Evolutionary conservation across 2,113 vertebrate genomes (phyloP).

Genomic region (Carassius carassius): DNA sequence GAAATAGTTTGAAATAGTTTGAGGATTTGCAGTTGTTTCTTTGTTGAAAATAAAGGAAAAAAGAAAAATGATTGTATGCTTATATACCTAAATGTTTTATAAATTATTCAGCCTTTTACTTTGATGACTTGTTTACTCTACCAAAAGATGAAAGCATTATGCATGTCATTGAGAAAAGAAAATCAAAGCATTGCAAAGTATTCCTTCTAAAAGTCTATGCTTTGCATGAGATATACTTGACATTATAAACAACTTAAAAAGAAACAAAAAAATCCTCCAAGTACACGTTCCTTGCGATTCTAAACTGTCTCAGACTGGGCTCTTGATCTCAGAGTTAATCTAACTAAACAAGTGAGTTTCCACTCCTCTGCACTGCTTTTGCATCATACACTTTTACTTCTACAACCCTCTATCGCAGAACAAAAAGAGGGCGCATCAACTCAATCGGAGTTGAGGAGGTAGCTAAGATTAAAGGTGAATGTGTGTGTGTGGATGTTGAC

Average conservation of each 20-base stretch:
- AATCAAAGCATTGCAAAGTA: conserved; percentile 40
- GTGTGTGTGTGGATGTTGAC: conserved; percentile 64
- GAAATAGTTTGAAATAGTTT: background rate
- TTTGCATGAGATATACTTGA: conserved; percentile 35
- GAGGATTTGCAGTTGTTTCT: conserved; percentile 26
- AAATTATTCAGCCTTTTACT: conserved; percentile 24
- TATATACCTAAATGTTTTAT: conserved; percentile 38
- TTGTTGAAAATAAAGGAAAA: background rate
- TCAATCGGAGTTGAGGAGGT: conserved; percentile 67
- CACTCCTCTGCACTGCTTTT: conserved; percentile 54
- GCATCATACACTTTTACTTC: conserved; percentile 60
- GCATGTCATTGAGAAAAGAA: conserved; percentile 29
- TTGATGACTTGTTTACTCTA: conserved; percentile 44
- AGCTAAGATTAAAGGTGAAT: conserved; percentile 70
- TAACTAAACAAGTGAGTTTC: conserved; percentile 45
- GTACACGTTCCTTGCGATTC: background rate
- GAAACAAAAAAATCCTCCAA: background rate
- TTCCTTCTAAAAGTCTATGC: conserved; percentile 21
- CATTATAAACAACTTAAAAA: conserved; percentile 31
- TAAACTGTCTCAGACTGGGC: conserved; percentile 29
- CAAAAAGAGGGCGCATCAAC: conserved; percentile 71
- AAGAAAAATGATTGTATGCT: background rate
- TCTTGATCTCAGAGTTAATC: conserved; percentile 37
- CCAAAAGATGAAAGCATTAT: conserved; percentile 40
- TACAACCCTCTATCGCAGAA: conserved; percentile 61